phyloP scores from a whole-genome alignment of 2,888 invertebrate genomes.

The Tortrix viridana region DNA sequence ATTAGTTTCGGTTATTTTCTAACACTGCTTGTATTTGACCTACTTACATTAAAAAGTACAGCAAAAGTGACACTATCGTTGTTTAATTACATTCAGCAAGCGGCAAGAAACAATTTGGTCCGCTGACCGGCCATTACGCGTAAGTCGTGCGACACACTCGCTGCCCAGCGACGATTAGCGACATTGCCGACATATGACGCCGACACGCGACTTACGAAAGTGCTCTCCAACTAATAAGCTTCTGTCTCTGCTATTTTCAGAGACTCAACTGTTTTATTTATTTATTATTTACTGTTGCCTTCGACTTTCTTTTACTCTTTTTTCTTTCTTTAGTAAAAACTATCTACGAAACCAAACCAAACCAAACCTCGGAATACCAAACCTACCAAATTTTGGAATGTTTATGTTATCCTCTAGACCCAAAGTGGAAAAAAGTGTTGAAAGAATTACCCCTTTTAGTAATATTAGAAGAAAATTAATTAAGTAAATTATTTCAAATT shows the following conservation, averaged over 20 bases:
- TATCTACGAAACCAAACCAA: too few species aligned
- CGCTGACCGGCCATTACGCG: slow-evolving; percentile 30
- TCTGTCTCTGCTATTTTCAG: slow-evolving; percentile 6
- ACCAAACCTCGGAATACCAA: too few species aligned
- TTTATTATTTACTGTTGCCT: background rate
- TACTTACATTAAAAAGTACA: background rate
- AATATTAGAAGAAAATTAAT: too few species aligned
- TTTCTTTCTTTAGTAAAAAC: too few species aligned
- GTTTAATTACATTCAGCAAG: slow-evolving; percentile 21
- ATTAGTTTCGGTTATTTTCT: too few species aligned
- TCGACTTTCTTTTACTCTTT: too few species aligned
- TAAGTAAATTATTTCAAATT: too few species aligned
- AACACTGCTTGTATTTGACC: too few species aligned
- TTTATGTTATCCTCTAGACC: too few species aligned
- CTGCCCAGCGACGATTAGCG: slow-evolving; percentile 70
- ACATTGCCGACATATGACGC: slow-evolving; percentile 72
- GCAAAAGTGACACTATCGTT: background rate
- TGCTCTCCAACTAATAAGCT: slow-evolving; percentile 51
- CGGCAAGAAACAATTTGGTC: slow-evolving; percentile 30
- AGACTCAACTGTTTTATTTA: background rate
- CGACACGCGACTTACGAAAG: slow-evolving; percentile 53
- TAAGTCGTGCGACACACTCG: slow-evolving; percentile 44
- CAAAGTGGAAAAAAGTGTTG: too few species aligned
- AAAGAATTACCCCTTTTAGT: too few species aligned
- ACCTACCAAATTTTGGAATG: too few species aligned